Conservation (phyloP, 2,797 vertebrate species). For the Acrocephalus scirpaceus region DNA sequence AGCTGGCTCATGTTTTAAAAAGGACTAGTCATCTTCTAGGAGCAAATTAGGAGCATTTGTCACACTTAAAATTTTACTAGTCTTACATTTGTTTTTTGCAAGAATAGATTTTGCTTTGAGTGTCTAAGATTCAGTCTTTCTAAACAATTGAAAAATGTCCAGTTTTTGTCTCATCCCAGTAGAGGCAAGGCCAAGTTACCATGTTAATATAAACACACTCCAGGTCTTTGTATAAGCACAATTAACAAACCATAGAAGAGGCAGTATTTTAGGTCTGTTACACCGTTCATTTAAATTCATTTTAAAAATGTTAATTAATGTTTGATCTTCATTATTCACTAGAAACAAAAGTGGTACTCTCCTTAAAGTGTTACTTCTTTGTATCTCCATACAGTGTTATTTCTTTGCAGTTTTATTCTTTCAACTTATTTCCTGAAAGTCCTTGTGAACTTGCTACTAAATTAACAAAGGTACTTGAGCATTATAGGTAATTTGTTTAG, state of each 20-base stretch:
- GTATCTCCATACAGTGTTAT: fast-evolving
- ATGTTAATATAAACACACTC: neutral
- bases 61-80: neutral
- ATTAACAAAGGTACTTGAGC: neutral
- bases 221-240: neutral
- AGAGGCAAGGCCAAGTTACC: neutral
- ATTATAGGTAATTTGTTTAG: neutral
- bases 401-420: neutral
- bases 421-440: neutral
- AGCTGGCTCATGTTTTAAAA: neutral
- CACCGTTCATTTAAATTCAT: neutral
- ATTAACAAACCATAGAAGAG: neutral
- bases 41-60: neutral
- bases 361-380: too few species aligned
- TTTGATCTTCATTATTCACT: neutral
- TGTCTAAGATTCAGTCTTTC: neutral
- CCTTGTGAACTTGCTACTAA: neutral
- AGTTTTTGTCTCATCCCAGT: neutral
- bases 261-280: neutral
- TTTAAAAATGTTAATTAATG: neutral
- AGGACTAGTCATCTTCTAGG: neutral
- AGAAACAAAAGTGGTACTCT: neutral
- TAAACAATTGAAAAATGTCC: neutral
- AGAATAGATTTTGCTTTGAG: neutral
- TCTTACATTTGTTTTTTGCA: neutral